phyloP scores from a whole-genome alignment of 2,888 invertebrate genomes.

The Phyto melanocephala region DNA sequence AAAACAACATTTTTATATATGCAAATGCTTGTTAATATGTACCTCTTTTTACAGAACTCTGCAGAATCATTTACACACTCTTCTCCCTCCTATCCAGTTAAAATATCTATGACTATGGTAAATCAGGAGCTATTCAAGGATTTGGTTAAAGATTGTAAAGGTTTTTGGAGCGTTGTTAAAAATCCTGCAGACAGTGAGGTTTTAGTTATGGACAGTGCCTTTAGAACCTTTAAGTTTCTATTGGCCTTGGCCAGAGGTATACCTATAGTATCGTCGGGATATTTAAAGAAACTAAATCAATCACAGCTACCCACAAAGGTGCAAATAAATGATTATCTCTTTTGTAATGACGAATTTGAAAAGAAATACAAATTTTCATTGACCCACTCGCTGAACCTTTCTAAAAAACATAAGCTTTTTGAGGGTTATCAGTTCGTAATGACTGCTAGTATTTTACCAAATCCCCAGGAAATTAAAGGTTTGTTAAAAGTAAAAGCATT shows the following conservation, averaged over 20 bases:
- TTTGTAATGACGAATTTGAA: conserved; percentile 67
- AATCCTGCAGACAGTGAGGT: conserved; percentile 79
- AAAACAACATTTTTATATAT: too few relatives aligned
- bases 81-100: background rate
- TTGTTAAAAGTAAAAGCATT: background rate
- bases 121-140: conserved; percentile 57
- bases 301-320: conserved; percentile 48
- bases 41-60: background rate
- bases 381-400: conserved; percentile 66
- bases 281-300: conserved; percentile 66
- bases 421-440: conserved; percentile 67
- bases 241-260: conserved; percentile 82
- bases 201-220: conserved; percentile 80
- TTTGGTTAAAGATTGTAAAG: conserved; percentile 54
- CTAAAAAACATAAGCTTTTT: conserved; percentile 66
- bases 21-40: too few relatives aligned
- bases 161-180: conserved; percentile 80
- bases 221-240: conserved; percentile 82
- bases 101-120: conserved; percentile 66
- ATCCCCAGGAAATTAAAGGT: conserved; percentile 69
- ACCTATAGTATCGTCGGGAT: conserved; percentile 80
- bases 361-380: conserved; percentile 70
- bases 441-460: conserved; percentile 68
- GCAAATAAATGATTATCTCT: conserved; percentile 52
- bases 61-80: background rate